Evolutionary conservation across 1,140 invertebrate genomes (phyloP), one percentile per base, ranked within the genome.

Genomic region (Aphaenogaster floridana): DNA sequence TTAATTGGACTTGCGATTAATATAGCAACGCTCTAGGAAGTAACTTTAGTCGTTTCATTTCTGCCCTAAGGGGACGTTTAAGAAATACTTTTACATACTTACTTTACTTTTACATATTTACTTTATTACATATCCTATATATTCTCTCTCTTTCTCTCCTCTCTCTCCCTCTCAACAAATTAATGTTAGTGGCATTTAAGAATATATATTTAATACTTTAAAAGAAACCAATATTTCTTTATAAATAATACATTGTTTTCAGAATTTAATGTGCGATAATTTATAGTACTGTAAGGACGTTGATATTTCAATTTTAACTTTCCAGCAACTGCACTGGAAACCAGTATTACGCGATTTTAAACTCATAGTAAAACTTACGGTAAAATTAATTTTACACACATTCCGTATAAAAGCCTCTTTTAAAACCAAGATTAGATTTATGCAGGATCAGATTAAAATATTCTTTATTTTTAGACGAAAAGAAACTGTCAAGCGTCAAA

Each of bases 1-100:
- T 90, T 91, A 91, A 91, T 91, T 91, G 89, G 89, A 78, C 86
- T 89, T 66, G 52, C 87, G 87, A 91, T 88, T 90, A 91, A 90
- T 91, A 91, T 90, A 91, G 77, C 72, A 21, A 48, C 52, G 50
- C 68, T 52, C 78, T 42, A 81, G 71, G 66, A 71, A 36, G 17
- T 59, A 17, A 15, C 15, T 48, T 54, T 72, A 48, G 13, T 52
- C 74, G 28, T 83, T 64, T 85, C 59, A 77, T 50, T 88, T 64
- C 80, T 71, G 63, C 5, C 21, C 28, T 28, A 50, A 9, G n/a
- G 39, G 13, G n/a, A 74, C 13, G 15, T 36, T 13, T 64, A 50
- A 66, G 45, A 79, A 61, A 79, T 66, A 50, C n/a, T 78, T 78
- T 61, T 39, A 66, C 15, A 39, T 11, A 15, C 63, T 39, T 66